These are phyloP conservation scores for Agraylea sexmaculata DNA, from an alignment of 1,140 invertebrate species.

Conservation along the genomic window DNA sequence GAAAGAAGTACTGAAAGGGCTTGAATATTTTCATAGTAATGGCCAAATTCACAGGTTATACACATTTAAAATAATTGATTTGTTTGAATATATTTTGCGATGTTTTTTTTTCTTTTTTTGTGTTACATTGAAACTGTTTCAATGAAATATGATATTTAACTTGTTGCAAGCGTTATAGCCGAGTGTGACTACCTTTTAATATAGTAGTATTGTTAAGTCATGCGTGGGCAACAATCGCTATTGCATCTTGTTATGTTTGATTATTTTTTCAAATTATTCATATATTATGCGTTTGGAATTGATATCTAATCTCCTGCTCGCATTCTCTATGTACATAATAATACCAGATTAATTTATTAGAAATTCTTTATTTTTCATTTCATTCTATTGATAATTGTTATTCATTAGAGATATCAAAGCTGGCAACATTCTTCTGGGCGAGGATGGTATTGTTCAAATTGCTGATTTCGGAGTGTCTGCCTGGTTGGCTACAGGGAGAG, in stretches of 20 bases:
- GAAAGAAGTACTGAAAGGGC: constrained; percentile 93
- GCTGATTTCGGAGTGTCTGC: constrained; percentile 93
- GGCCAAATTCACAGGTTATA: constrained; percentile 90
- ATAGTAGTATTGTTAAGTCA: too few species aligned
- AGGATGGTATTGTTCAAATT: constrained; percentile 96
- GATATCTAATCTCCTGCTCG: too few species aligned
- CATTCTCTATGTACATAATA: background rate
- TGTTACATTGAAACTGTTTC: too few species aligned
- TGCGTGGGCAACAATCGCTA: too few species aligned
- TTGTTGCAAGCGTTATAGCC: too few species aligned
- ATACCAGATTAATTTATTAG: background rate
- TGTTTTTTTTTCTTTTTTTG: background rate
- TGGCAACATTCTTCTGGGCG: constrained; percentile 94
- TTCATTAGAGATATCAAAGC: constrained; percentile 96
- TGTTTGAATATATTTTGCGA: background rate
- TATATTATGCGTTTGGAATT: too few species aligned
- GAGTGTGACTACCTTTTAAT: too few species aligned
- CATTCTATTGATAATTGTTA: background rate
- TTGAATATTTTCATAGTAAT: constrained; percentile 99
- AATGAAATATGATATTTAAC: too few species aligned
- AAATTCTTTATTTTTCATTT: constrained; percentile 1
- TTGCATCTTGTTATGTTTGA: too few species aligned
- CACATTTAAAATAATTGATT: constrained; percentile 5
- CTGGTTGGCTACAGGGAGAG: constrained; percentile 84
- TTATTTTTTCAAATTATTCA: too few species aligned